These are phyloP conservation scores for Papilio gigon DNA, from an alignment of 2,888 invertebrate species.

Conservation along the genomic window DNA sequence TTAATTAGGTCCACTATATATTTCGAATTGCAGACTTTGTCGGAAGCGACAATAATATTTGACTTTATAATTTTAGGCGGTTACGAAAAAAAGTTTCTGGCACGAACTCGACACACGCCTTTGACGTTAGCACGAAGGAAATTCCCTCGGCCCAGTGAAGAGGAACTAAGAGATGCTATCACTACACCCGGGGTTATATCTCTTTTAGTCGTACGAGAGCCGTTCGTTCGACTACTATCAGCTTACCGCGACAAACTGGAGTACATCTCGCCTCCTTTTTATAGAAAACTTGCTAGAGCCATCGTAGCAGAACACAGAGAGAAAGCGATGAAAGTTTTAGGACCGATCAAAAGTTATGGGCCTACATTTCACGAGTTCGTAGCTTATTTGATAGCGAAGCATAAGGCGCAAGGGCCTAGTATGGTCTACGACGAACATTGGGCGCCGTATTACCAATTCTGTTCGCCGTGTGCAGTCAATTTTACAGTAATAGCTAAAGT, in stretches of 20 bases:
- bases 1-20: not conserved
- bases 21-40: not conserved
- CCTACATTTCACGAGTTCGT: constrained; percentile 88
- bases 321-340: constrained; percentile 60
- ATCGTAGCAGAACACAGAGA: constrained; percentile 84
- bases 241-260: constrained; percentile 89
- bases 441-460: constrained; percentile 85
- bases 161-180: constrained; percentile 83
- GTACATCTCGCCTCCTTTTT: constrained; percentile 85
- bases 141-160: constrained; percentile 85
- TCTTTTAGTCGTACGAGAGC: constrained; percentile 87
- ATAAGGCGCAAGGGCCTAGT: constrained; percentile 75
- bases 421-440: constrained; percentile 84
- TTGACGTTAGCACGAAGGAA: constrained; percentile 86
- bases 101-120: constrained; percentile 83
- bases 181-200: constrained; percentile 84
- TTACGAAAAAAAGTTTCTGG: constrained; percentile 83
- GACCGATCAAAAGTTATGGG: constrained; percentile 71
- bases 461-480: constrained; percentile 85
- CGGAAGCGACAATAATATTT: constrained; percentile 45
- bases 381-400: constrained; percentile 84
- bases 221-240: constrained; percentile 87
- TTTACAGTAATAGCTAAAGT: constrained; percentile 85
- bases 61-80: constrained; percentile 71
- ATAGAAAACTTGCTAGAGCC: constrained; percentile 85